Percentiles rank a stretch among this genome's conserved stretches.
These are phyloP conservation scores for Acropora tenuis DNA, from an alignment of 64 coral and sea anemone genomes.

Conservation along the genomic window DNA sequence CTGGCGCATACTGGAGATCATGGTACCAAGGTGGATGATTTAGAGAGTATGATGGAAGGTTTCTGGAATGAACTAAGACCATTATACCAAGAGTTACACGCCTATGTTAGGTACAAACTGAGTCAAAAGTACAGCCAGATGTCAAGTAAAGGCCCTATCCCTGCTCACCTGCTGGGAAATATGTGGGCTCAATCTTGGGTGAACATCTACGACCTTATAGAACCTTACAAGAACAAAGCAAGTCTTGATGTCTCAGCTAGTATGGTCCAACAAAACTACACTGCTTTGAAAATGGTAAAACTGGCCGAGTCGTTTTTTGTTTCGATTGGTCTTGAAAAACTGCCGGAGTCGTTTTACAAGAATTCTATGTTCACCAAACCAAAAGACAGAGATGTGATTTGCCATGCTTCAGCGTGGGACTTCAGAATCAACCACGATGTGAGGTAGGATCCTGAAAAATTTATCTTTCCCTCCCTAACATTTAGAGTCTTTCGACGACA, in stretches of 20 bases:
- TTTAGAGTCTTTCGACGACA: too few relatives aligned
- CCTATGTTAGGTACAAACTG: conserved; percentile 79
- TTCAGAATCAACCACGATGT: conserved; percentile 80
- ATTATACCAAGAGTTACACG: conserved; percentile 88
- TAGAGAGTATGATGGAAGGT: conserved; percentile 42
- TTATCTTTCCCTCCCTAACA: too few relatives aligned
- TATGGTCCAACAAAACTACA: conserved; percentile 72
- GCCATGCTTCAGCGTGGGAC: conserved; percentile 96
- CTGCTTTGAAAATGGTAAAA: conserved; percentile 67
- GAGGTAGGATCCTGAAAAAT: conserved; percentile 38
- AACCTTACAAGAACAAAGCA: conserved; percentile 58
- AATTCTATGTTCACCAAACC: conserved; percentile 89
- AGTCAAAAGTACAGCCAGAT: conserved; percentile 66
- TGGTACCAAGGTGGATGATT: conserved; percentile 70
- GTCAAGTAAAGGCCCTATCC: conserved; percentile 55
- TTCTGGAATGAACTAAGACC: conserved; percentile 47
- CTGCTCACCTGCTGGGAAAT: conserved; percentile 91
- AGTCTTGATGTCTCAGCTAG: conserved; percentile 84
- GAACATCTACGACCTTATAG: conserved; percentile 72
- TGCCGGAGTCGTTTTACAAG: conserved; percentile 70
- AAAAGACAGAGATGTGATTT: conserved; percentile 67
- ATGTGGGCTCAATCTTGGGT: conserved; percentile 96
- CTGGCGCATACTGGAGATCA: conserved; percentile 72
- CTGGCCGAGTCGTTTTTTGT: conserved; percentile 89
- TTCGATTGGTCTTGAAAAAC: conserved; percentile 82